Evolutionary conservation across 2,888 invertebrate species (phyloP), one percentile per base, ranked within the genome.

Genomic region (Papilio elwesi): DNA sequence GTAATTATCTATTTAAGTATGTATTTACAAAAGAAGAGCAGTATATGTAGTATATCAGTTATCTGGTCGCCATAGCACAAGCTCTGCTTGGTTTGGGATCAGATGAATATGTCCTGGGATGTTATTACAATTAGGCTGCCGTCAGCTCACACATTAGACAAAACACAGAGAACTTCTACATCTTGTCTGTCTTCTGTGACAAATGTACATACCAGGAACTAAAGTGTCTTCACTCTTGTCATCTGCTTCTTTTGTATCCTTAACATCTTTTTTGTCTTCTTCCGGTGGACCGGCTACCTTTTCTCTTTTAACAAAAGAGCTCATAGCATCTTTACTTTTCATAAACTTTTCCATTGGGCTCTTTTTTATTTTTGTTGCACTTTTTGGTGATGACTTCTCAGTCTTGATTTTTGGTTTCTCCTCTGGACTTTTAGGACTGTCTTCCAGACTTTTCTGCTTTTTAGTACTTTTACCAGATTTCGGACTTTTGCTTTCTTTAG

Each of bases 191-290:
- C 26, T 26, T 26, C 26, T 26, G 26, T 26, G 26, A 26, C 2
- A 26, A 26, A 26, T 26, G 26, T 4, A 10, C 13, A 38, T 76
- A 90, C 90, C 90, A 76, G 83, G 74, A 48, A 86, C 85, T 64
- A 76, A 73, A 0, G 68, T 76, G n/a, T 77, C 76, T 36, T 76
- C 79, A 13, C 80, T 74, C n/a, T 62, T 71, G 66, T 55, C 68
- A 11, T 74, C 73, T 36, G 76, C 70, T 47, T 77, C 68, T 48
- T 72, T 43, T 49, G n/a, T 59, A 47, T 51, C 51, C 7, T 64
- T 36, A 69, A 53, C 59, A 73, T 74, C 63, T 76, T 78, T 77
- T 68, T 73, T 73, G 48, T 71, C 65, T 52, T 76, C 75, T 43
- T 72, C 74, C 68, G 75, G 73, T 9, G 71, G 68, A 52, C 62